Percentiles rank a stretch among this genome's conserved stretches.
These are phyloP conservation scores for Casuarius casuarius DNA, from an alignment of 2,113 vertebrate genomes.

Conservation along the genomic window DNA sequence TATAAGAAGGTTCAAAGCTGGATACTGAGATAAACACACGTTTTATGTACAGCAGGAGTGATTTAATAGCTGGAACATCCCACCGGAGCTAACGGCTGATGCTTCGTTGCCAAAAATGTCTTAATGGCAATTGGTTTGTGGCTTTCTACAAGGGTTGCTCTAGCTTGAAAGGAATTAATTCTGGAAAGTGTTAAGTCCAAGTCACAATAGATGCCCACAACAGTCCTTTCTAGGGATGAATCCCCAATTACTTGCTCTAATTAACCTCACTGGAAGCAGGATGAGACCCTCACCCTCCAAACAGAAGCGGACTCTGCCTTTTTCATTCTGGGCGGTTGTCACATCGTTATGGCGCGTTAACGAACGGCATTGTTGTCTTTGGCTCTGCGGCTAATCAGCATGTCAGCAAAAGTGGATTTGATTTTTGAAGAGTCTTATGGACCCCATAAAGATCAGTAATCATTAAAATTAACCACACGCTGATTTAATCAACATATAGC, in stretches of 20 bases:
- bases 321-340: background rate
- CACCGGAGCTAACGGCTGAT: background rate
- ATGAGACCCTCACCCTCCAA: rapidly evolving
- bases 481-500: constrained; percentile 82
- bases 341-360: background rate
- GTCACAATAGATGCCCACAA: background rate
- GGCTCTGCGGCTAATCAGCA: background rate
- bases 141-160: background rate
- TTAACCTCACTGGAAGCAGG: background rate
- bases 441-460: constrained; percentile 72
- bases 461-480: constrained; percentile 78
- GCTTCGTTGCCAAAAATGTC: background rate
- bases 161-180: rapidly evolving
- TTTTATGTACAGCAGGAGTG: background rate
- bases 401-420: background rate
- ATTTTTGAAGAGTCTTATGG: constrained; percentile 53
- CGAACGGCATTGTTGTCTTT: background rate
- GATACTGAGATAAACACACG: background rate
- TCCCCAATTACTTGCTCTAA: rapidly evolving
- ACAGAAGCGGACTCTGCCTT: rapidly evolving
- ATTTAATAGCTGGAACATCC: background rate
- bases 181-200: rapidly evolving
- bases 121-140: background rate
- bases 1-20: background rate
- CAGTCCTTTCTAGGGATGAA: background rate